Base-by-base conservation (phyloP, 2,113 vertebrate species). In the Mohoua ochrocephala region DNA sequence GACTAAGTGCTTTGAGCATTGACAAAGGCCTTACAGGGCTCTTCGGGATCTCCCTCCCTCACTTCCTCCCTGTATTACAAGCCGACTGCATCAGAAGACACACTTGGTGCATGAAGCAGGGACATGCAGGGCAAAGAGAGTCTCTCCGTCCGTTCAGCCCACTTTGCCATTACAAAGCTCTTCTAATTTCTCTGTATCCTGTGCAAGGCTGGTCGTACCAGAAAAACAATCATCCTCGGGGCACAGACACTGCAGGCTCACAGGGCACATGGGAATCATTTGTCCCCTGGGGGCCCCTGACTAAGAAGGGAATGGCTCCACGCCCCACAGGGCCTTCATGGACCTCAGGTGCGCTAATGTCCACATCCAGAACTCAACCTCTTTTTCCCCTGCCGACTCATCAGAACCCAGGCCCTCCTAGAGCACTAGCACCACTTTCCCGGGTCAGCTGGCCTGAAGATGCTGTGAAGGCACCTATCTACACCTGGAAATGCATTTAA, bases 231-330 rank as follows among this genome's bases (percentile, higher is more conserved):
- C 3, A 4, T 12, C 33, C 56, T 60, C 14, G 8, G 35, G 42
- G 64, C 74, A 70, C 2, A 7, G 71, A 63, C 23, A 17, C 18
- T 2, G 8, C 45, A 37, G n/a, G 73, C 45, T 81, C 47, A 22
- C 26, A 33, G 20, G 30, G n/a, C 37, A 80, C 45, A 26, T 4
- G 6, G 13, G 33, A 78, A 68, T 12, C 0, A 0, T 17, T 26
- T 42, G 42, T 49, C 15, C 35, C 47, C 37, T 41, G 15, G 15
- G 69, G 56, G 39, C 18, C 31, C 27, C 39, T 78, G 59, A 33
- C 42, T 20, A 35, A 44, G 56, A 74, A 75, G 57, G 28, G n/a
- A 35, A 53, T 3, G 39, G 49, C 41, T 91, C 73, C 15, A 1
- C 3, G 11, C 17, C 63, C 59, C 37, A n/a, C n/a, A 7, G 42